These are phyloP conservation scores for Tiphia femorata DNA, from an alignment of 2,888 invertebrate species.

Conservation along the genomic window DNA sequence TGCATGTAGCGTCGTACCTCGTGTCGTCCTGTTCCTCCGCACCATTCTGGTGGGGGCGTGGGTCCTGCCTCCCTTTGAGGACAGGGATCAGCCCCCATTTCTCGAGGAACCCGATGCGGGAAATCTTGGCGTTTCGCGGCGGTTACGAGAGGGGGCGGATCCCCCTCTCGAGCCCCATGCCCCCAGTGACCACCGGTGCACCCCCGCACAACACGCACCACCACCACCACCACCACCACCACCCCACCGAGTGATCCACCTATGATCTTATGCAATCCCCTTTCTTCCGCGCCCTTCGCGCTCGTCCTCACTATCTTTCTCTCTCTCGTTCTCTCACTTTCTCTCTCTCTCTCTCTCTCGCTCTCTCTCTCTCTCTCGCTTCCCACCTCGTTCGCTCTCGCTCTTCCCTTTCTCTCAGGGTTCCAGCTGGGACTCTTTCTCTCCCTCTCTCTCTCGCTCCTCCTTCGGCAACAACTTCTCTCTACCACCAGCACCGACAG, in stretches of 20 bases:
- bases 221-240: conserved; percentile 39
- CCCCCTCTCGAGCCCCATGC: conserved; percentile 76
- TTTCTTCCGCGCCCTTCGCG: conserved; percentile 16
- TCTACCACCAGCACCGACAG: conserved; percentile 20
- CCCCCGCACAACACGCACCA: conserved; percentile 59
- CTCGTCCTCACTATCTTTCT: conserved; percentile 18
- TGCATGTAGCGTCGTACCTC: conserved; percentile 71
- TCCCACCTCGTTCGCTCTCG: conserved; percentile 8
- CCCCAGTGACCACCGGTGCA: conserved; percentile 64
- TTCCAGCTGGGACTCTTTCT: neutral
- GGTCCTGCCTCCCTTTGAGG: conserved; percentile 96
- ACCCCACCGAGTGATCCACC: conserved; percentile 35
- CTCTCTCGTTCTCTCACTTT: too few species aligned
- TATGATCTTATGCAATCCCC: conserved; percentile 22
- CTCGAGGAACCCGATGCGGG: conserved; percentile 97
- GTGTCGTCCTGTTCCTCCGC: conserved; percentile 79
- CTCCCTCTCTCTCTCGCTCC: neutral
- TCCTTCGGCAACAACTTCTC: neutral
- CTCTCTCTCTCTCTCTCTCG: conserved; percentile 11
- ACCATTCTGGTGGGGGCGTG: conserved; percentile 82
- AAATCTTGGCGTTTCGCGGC: conserved; percentile 86
- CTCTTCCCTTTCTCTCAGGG: conserved; percentile 4
- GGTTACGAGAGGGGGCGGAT: conserved; percentile 75
- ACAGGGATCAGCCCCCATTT: conserved; percentile 99
- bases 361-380: conserved; percentile 12